phyloP scores from a whole-genome alignment of 1,140 invertebrate species.

The Ceratina australensis region DNA sequence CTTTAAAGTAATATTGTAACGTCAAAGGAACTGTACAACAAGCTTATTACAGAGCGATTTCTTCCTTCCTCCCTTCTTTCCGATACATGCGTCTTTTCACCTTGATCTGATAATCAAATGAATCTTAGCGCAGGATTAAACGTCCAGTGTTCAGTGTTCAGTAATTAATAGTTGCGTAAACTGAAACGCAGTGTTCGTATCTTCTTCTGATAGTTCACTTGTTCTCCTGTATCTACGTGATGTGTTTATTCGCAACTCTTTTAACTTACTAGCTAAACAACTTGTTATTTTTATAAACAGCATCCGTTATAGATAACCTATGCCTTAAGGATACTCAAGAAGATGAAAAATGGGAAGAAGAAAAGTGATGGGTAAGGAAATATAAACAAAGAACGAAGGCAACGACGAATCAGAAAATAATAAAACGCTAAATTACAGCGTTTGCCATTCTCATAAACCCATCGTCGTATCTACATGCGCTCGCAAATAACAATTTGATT shows the following conservation, averaged over 20 bases:
- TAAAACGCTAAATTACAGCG: conserved; percentile 39
- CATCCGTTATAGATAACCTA: conserved; percentile 57
- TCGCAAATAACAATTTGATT: not conserved
- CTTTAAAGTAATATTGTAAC: conserved; percentile 60
- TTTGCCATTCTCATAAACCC: conserved; percentile 60
- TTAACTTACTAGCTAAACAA: conserved; percentile 62
- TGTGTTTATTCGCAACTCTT: conserved; percentile 45
- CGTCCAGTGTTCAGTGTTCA: not conserved
- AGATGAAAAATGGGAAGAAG: not conserved
- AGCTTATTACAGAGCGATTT: conserved; percentile 52
- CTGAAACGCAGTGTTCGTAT: conserved; percentile 13
- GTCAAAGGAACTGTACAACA: conserved; percentile 50
- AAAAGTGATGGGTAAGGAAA: conserved; percentile 17
- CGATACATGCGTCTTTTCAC: conserved; percentile 3
- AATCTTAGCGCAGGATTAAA: not conserved
- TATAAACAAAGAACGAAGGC: conserved; percentile 40
- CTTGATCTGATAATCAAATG: not conserved
- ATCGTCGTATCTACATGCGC: conserved; percentile 31
- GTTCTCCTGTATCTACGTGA: not conserved
- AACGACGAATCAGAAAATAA: conserved; percentile 10
- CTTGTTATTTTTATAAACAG: conserved; percentile 61
- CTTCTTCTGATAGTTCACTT: conserved; percentile 16
- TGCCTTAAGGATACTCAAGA: conserved; percentile 49
- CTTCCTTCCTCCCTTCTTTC: conserved; percentile 6
- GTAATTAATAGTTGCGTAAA: not conserved